A percentile compares a stretch with the other conserved stretches of the same genome.
These are phyloP conservation scores for Steatocranus sp. DNA, from an alignment of 2,797 vertebrate genomes.

Conservation along the genomic window DNA sequence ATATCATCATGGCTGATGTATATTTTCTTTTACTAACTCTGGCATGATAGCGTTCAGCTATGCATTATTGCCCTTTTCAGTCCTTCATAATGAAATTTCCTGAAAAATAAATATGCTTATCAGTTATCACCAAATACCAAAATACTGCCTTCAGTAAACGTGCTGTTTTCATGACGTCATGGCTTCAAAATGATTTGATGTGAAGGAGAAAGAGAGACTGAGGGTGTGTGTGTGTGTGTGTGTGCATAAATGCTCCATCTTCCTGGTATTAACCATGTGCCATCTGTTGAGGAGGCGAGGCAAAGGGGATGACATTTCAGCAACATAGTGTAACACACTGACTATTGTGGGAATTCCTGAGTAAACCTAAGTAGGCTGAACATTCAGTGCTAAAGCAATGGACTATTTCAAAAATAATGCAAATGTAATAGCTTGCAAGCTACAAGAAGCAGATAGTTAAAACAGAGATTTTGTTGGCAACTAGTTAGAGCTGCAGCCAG, in stretches of 20 bases:
- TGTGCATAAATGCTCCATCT: conserved; percentile 1
- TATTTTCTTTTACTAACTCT: neutral
- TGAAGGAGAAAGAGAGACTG: neutral
- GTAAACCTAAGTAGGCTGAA: neutral
- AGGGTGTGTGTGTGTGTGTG: neutral
- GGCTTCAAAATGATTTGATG: neutral
- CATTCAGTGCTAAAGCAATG: neutral
- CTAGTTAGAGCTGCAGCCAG: neutral
- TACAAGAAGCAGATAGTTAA: neutral
- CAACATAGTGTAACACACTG: conserved; percentile 8
- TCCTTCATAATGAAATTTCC: neutral
- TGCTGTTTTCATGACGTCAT: neutral
- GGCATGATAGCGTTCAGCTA: neutral
- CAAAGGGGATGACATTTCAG: conserved; percentile 37
- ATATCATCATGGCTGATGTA: neutral
- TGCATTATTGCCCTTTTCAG: neutral
- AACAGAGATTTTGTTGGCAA: neutral
- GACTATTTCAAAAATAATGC: neutral
- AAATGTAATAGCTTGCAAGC: neutral
- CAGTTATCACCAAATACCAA: neutral
- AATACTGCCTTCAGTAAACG: neutral
- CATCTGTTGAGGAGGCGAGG: conserved; percentile 56
- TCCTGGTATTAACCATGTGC: conserved; percentile 40
- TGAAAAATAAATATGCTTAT: neutral
- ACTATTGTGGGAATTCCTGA: neutral